Evolutionary conservation across 2,113 vertebrate genomes (phyloP), one percentile per base, ranked within the genome.

Genomic region (Urocitellus parryii): DNA sequence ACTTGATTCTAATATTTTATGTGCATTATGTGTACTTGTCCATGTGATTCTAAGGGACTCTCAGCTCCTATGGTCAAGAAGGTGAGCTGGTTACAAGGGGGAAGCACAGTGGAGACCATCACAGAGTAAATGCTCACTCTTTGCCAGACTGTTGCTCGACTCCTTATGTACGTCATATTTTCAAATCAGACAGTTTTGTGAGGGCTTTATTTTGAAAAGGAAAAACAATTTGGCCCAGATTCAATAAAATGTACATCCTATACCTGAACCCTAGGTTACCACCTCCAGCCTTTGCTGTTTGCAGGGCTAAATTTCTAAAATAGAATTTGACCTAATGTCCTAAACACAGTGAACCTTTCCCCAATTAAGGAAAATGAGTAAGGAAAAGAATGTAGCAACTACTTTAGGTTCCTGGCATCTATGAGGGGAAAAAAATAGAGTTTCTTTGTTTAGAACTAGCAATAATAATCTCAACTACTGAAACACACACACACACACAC

Each of bases 81-180:
- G 0, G 5, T 18, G 53, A 58, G 65, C 45, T 68, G 39, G 13
- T 24, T 48, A 74, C n/a, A 37, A 56, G 14, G 29, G 22, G 24
- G 18, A 67, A 45, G 17, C 81, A 8, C 4, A 17, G 11, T 34
- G 6, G 0, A 27, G 2, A 85, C 1, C 0, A 1, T 17, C n/a
- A 7, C 4, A 17, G 0, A 58, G 3, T 24, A 73, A 42, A 78
- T 9, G 29, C 7, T 37, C 34, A 34, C 3, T 37, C 25, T 61
- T 37, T 45, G 3, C 14, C 12, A 29, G 34, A 81, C 8, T 20
- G 4, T 12, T 67, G 4, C 61, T 79, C 51, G 29, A 45, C 0
- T 80, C 14, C 32, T 73, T 13, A 5, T 12, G 10, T 20, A 14
- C 2, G 53, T n/a, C 4, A 37, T 1, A 25, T 29, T 95, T 83